Base-by-base conservation (phyloP, 2,113 vertebrate genomes). In the Zosterops lateralis region DNA sequence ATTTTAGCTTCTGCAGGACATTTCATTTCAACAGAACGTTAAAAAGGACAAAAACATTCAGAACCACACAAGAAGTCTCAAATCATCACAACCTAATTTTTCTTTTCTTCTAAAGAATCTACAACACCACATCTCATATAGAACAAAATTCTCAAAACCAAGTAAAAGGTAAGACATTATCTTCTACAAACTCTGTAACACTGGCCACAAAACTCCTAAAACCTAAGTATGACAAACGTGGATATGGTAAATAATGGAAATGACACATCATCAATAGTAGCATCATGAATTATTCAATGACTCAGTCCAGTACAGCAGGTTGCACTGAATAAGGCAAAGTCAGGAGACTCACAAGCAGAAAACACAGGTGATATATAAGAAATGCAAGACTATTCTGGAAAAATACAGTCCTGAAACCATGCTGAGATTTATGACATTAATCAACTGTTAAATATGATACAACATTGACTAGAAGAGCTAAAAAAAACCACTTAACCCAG, bases 241-340 rank as follows among this genome's bases (percentile, higher is more conserved):
- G 47, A 65, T 47, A 62, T 17, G 67, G 58, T 40, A 68, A 85
- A 57, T 71, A 93, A 90, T 91, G 60, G 29, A 45, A 76, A 58
- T 60, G 58, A 85, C 75, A 87, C 34, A 62, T 79, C 68, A 84
- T 53, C 88, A 92, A 68, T 70, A 51, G 17, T 3, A 56, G 9
- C 60, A 90, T 26, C 50, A 83, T 70, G 85, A 90, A 87, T 92
- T 95, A 94, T 83, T 94, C 82, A 91, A 7, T 51, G 51, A 67
- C 54, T 79, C 14, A 1, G 36, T 29, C 87, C 88, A 83, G 90
- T 83, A 85, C 1, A 83, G 78, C 92, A 94, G 71, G 85, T 36
- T 85, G 64, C 54, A 76, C 50, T 76, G 86, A 83, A 65, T 32
- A 73, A 79, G 56, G 71, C 38, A 62, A 93, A 90, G 65, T 13